Base-by-base conservation (phyloP, 92 coral and sea anemone genomes). In the Siderastrea siderea region DNA sequence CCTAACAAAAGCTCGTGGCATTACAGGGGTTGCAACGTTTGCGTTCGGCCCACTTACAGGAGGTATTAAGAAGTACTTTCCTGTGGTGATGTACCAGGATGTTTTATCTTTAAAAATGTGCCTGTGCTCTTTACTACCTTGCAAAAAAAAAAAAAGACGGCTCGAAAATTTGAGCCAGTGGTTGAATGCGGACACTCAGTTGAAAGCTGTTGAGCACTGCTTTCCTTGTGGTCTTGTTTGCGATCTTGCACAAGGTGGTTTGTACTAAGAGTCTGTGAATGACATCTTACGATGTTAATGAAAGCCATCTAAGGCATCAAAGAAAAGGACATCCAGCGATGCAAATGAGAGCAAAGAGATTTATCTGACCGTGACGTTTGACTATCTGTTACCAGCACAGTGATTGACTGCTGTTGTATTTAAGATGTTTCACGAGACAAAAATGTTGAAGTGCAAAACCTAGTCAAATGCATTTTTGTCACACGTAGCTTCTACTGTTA, bases 331-430 rank as follows among this genome's bases (percentile, higher is more conserved):
- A 55, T 55, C 61, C 12, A 26, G 10, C 61, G 12, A 55, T 55
- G 12, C 12, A 55, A 55, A 55, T 14, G 61, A 7, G 12, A 55
- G 61, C 3, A 55, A 2, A 8, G 5, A 5, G 63, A 11, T 13
- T 13, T 5, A 17, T 3, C 8, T 7, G 15, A 68, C 3, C 11
- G 45, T 14, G 50, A 10, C 15, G 15, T 9, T 5, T 1, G 14
- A 68, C 73, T 43, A 14, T 12, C 73, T 65, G 84, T 79, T 49
- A 63, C 84, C 73, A 66, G 84, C 84, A 79, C 74, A 79, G 83
- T 15, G 46, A 48, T 11, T 63, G 72, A 17, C 49, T 48, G 48
- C 1, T 64, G 51, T 15, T 6, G 44, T 47, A 59, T 77, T 14
- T 12, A 58, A 0, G 48, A 26, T 3, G 79, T 14, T 12, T 45